Evolutionary conservation across 2,888 invertebrate genomes (phyloP), one percentile per base, ranked within the genome.

Genomic region (Drosophila parthenogenetica): DNA sequence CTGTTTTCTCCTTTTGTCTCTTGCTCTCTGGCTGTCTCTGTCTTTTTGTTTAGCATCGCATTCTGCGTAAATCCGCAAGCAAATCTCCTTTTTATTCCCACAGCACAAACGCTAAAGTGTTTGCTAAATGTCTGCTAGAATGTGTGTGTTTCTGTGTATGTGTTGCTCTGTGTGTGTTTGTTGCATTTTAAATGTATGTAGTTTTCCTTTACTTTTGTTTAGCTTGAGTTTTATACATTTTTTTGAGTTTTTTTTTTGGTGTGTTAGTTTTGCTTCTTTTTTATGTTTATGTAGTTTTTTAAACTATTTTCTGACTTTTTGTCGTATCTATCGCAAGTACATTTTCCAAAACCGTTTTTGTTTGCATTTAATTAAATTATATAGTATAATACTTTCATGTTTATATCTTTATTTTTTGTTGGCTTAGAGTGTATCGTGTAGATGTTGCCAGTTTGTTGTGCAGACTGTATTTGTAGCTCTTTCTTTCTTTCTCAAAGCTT

Each of bases 301-400:
- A 84, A 74, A 75, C 79, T 69, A 72, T 80, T 88, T 87, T 63
- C 43, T 64, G 77, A 75, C 75, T 74, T 79, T 73, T 48, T 80
- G 75, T 80, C 76, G 73, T 79, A 69, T 73, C 79, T 86, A 81
- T 88, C 79, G 88, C 88, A 89, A 88, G 89, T 88, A 88, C 88
- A 89, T 88, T 87, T 88, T 89, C 83, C 89, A 88, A 88, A 84
- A 88, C 88, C 89, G 84, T 89, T 87, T 89, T 86, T 89, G 85
- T 86, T 89, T 81, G 87, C 80, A 84, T 89, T 87, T 85, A 81
- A 85, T 89, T 85, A 86, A 89, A 87, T 89, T 84, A 87, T 85
- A 84, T 75, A 82, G 54, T 35, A 55, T 55, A 85, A 85, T 87
- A 77, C 62, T 73, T 79, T 77, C 78, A 60, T 39, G 29, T 45